Percentiles rank a stretch among this genome's conserved stretches.
Conservation (phyloP, 2,797 vertebrate genomes). For the Danionella dracula region DNA sequence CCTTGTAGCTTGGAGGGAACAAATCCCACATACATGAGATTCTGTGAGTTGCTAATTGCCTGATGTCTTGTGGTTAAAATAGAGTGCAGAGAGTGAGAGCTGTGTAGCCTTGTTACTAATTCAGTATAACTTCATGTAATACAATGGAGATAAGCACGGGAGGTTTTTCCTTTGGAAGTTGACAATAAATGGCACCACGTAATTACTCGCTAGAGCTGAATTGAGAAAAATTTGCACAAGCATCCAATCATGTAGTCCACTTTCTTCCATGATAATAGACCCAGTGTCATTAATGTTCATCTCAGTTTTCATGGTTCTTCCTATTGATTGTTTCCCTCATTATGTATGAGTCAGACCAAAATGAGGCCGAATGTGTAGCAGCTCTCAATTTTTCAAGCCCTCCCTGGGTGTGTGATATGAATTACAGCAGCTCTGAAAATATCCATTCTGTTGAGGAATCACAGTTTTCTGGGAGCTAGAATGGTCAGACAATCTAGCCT, state of each 20-base stretch:
- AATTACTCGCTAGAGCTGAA: slow-evolving; percentile 24
- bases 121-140: background rate
- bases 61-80: slow-evolving; percentile 12
- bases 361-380: slow-evolving; percentile 14
- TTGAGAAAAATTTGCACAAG: slow-evolving; percentile 15
- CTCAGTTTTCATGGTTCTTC: slow-evolving; percentile 31
- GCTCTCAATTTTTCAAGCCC: slow-evolving; percentile 23
- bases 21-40: slow-evolving; percentile 10
- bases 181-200: background rate
- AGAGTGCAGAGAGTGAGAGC: background rate
- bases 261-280: slow-evolving; percentile 22
- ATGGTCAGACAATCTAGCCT: slow-evolving; percentile 11
- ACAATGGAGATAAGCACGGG: slow-evolving; percentile 10
- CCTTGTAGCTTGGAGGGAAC: background rate
- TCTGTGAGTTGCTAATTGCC: slow-evolving; percentile 19
- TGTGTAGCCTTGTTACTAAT: background rate
- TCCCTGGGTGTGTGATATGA: slow-evolving; percentile 29
- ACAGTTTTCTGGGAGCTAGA: slow-evolving; percentile 13
- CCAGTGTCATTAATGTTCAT: slow-evolving; percentile 27
- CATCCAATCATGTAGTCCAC: slow-evolving; percentile 15
- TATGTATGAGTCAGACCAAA: slow-evolving; percentile 24
- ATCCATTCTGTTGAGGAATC: slow-evolving; percentile 24
- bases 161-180: slow-evolving; percentile 5
- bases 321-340: slow-evolving; percentile 38
- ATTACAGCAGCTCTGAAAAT: background rate